phyloP scores from a whole-genome alignment of 2,113 vertebrate species.

The Lagopus muta region DNA sequence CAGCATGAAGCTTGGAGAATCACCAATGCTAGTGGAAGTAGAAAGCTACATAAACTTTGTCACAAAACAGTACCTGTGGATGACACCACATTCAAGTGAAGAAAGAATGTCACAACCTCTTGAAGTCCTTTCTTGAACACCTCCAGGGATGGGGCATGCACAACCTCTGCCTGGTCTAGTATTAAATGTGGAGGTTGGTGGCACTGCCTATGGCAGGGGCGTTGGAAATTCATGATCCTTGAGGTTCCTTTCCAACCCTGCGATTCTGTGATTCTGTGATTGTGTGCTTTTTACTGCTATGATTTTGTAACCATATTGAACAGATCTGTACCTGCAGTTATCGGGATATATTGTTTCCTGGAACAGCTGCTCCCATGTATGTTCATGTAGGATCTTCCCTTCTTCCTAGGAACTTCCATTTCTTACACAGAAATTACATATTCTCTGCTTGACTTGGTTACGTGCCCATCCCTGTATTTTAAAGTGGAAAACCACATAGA shows the following conservation, averaged over 20 bases:
- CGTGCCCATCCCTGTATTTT: background rate
- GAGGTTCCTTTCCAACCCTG: too few relatives aligned
- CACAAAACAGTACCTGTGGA: background rate
- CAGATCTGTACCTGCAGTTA: background rate
- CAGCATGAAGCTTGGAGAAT: background rate
- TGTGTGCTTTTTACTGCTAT: background rate
- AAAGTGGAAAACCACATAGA: background rate
- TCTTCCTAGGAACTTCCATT: background rate
- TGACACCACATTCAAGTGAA: background rate
- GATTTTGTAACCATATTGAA: background rate
- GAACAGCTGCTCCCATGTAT: background rate
- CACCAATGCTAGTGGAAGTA: background rate
- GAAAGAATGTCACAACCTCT: background rate
- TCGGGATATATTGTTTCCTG: background rate
- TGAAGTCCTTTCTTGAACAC: background rate
- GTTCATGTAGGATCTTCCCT: background rate
- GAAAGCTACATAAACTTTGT: background rate
- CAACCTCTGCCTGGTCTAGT: too few relatives aligned
- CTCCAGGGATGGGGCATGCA: too few relatives aligned
- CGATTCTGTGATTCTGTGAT: too few relatives aligned
- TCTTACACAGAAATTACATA: background rate
- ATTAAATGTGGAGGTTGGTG: too few relatives aligned
- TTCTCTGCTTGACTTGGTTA: background rate
- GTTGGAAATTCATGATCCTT: too few relatives aligned
- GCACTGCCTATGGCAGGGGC: too few relatives aligned